These are phyloP conservation scores for Penaeus japonicus DNA, from an alignment of 1,140 invertebrate species.

Conservation along the genomic window DNA sequence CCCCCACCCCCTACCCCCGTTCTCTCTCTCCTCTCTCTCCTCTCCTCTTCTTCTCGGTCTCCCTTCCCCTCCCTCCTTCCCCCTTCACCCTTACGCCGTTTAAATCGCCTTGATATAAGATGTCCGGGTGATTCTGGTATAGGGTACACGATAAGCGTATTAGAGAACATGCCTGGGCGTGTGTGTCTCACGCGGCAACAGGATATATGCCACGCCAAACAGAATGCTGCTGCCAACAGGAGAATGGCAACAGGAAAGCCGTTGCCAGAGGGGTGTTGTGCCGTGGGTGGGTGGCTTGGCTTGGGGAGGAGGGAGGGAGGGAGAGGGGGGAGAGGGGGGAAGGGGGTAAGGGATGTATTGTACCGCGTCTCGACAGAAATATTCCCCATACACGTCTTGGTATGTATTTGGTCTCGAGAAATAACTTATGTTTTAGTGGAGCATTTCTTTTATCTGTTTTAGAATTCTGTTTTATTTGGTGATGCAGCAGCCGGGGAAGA, in stretches of 20 bases:
- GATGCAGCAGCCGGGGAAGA: no score
- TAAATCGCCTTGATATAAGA: conserved; percentile 37
- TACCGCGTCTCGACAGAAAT: no score
- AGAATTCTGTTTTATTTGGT: no score
- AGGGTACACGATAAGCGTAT: conserved; percentile 48
- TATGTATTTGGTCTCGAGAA: no score
- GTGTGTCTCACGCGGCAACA: conserved; percentile 15
- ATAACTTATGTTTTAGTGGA: no score
- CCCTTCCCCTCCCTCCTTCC: neutral
- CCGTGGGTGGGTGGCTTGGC: neutral
- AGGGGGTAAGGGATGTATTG: neutral
- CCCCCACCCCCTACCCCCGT: neutral
- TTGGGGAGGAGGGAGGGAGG: neutral
- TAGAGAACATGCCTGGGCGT: conserved; percentile 16
- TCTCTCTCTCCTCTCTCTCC: no score
- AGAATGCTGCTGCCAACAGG: no score
- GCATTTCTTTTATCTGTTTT: no score
- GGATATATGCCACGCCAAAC: neutral
- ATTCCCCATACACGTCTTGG: no score
- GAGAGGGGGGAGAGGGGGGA: neutral
- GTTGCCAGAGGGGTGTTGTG: no score
- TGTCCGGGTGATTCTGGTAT: conserved; percentile 39
- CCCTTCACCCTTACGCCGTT: conserved; percentile 4
- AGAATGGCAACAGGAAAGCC: no score
- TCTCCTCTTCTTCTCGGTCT: no score